A percentile compares a stretch with the other conserved stretches of the same genome.
These are phyloP conservation scores for Drosophila colorata DNA, from an alignment of 2,888 invertebrate genomes.

Conservation along the genomic window DNA sequence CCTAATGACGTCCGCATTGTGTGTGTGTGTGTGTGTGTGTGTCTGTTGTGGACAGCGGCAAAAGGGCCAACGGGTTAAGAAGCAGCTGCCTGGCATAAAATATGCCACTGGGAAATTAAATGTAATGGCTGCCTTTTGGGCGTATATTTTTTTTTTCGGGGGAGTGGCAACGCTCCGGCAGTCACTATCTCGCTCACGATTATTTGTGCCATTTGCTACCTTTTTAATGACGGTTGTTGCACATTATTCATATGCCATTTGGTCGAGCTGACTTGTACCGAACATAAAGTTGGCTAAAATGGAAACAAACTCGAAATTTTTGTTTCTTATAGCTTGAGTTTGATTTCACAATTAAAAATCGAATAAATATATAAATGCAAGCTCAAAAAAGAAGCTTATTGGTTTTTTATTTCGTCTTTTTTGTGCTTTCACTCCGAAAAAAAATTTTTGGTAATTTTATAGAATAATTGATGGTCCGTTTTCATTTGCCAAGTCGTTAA, in stretches of 20 bases:
- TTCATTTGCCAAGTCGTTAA: too few species aligned
- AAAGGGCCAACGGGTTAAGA: slow-evolving; percentile 39
- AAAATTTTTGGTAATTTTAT: too few species aligned
- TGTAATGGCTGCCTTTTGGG: slow-evolving; percentile 36
- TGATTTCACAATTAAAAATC: too few species aligned
- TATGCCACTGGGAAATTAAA: slow-evolving; percentile 58
- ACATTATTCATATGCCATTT: slow-evolving; percentile 38
- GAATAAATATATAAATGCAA: too few species aligned
- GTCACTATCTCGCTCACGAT: too few species aligned
- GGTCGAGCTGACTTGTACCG: slow-evolving; percentile 4
- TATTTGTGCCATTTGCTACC: slow-evolving; percentile 43
- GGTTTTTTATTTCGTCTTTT: too few species aligned
- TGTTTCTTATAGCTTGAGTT: too few species aligned
- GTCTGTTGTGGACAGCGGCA: slow-evolving; percentile 20
- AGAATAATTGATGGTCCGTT: too few species aligned
- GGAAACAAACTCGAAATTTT: too few species aligned
- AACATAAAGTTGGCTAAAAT: background rate
- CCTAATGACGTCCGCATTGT: slow-evolving; percentile 38
- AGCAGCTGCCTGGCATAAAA: slow-evolving; percentile 40
- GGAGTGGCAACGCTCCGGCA: background rate
- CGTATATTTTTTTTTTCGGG: slow-evolving; percentile 16
- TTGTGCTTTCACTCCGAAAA: too few species aligned
- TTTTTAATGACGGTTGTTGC: slow-evolving; percentile 40
- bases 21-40: slow-evolving; percentile 9
- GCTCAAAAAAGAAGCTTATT: too few species aligned